Conservation (phyloP, 2,888 invertebrate genomes). For the Zhengitettix transpicula region DNA sequence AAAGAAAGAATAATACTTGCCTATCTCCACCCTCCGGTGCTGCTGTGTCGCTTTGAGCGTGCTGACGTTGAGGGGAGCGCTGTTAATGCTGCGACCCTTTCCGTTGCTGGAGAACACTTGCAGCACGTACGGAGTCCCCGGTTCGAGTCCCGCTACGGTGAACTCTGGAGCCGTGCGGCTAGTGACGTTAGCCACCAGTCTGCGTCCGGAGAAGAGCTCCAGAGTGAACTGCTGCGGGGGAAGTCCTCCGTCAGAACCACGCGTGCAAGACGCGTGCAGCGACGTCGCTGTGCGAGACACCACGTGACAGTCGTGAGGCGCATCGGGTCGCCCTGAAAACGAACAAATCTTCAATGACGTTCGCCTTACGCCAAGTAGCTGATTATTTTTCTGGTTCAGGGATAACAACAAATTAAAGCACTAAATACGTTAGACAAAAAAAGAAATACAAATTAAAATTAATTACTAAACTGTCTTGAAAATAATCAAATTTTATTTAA, state of each 20-base stretch:
- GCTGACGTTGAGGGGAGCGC: slow-evolving; percentile 25
- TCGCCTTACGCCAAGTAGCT: no score
- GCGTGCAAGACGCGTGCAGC: slow-evolving; percentile 29
- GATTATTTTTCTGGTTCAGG: no score
- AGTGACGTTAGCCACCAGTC: slow-evolving; percentile 25
- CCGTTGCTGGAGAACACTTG: slow-evolving; percentile 36
- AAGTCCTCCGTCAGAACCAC: slow-evolving; percentile 37
- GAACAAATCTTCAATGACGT: slow-evolving; percentile 16
- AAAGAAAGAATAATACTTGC: no score
- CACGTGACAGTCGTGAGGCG: slow-evolving; percentile 24
- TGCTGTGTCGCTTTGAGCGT: slow-evolving; percentile 31
- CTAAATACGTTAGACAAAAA: no score
- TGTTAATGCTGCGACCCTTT: slow-evolving; percentile 32
- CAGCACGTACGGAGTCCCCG: slow-evolving; percentile 30
- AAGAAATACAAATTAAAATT: no score
- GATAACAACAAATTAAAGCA: no score
- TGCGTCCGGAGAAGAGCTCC: slow-evolving; percentile 14
- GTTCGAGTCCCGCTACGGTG: slow-evolving; percentile 30
- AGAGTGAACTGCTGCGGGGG: slow-evolving; percentile 21
- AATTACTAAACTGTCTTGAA: no score
- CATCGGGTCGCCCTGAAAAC: slow-evolving; percentile 40
- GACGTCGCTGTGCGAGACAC: slow-evolving; percentile 34
- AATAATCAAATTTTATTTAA: no score
- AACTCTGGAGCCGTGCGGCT: slow-evolving; percentile 29
- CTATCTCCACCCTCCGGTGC: slow-evolving; percentile 23